Base-by-base conservation (phyloP, 2,888 invertebrate species). In the Rhingia campestris region DNA sequence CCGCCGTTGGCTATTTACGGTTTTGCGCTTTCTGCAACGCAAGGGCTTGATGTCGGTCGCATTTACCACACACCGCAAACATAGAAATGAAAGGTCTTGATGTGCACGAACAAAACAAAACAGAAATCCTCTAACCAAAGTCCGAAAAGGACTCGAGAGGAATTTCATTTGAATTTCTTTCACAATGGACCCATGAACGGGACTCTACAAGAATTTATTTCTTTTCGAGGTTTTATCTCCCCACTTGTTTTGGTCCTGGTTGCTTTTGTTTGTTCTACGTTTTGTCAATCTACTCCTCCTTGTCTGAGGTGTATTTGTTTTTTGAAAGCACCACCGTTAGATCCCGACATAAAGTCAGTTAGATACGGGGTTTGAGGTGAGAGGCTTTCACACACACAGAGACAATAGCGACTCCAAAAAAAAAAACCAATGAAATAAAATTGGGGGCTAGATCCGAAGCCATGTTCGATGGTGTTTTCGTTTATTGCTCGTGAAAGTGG, bases 401-500 rank as follows among this genome's bases (percentile, higher is more conserved):
- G 22, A 22, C 22, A 2, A 22, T 22, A 22, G 2, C 22, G 22
- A 22, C 22, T 22, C 1, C 4, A 22, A 3, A 12, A 14, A 32
- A 10, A 51, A n/a, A 35, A n/a, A 41, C 33, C 12, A 56, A 43
- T 7, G 7, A 45, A 45, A 6, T 9, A 49, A 66, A 56, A 77
- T 74, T 43, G 53, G 61, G 37, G 12, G n/a, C 63, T 64, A 76
- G 53, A 69, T 70, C 37, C 45, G 58, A 73, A 67, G 56, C 49
- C 67, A 73, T 73, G 82, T 73, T 82, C 77, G 67, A 70, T 74
- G 79, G 74, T 66, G 79, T 80, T 84, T 70, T 80, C 84, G 84
- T 84, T 84, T 84, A 84, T 84, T 84, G 74, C 84, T 75, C 80
- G 74, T 79, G 74, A 80, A 84, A 79, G 79, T 84, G 79, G 74